Evolutionary conservation across 2,113 vertebrate genomes (phyloP).

Genomic region (Cairina moschata): DNA sequence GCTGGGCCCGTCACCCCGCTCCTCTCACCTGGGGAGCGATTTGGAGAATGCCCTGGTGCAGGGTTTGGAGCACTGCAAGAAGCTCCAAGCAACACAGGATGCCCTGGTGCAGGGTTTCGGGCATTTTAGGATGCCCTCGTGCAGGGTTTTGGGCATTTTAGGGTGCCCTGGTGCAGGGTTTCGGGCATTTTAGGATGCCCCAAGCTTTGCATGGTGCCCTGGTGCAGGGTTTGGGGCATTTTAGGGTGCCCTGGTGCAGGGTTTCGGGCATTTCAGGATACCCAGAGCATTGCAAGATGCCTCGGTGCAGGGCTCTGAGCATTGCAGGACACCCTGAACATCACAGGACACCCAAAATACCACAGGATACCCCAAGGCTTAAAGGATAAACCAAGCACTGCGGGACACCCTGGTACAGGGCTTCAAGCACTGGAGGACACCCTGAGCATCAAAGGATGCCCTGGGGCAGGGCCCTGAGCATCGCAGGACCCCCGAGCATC

Average conservation of each 20-base stretch:
- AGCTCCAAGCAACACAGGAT: too few relatives aligned
- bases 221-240: background rate
- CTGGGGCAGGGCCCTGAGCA: background rate
- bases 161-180: too few relatives aligned
- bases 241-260: background rate
- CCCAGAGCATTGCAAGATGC: background rate
- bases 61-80: background rate
- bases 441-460: too few relatives aligned
- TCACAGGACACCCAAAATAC: background rate
- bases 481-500: background rate
- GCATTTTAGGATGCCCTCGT: background rate
- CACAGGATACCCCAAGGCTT: background rate
- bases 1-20: background rate
- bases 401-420: background rate
- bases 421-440: rapidly evolving
- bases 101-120: too few relatives aligned
- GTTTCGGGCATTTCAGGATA: background rate
- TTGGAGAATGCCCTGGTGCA: too few relatives aligned
- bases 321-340: background rate
- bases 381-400: background rate
- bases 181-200: background rate
- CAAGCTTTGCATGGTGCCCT: too few relatives aligned
- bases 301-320: background rate
- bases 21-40: rapidly evolving
- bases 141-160: background rate